Base-by-base conservation (phyloP, 2,113 vertebrate genomes). In the Neogale vison region DNA sequence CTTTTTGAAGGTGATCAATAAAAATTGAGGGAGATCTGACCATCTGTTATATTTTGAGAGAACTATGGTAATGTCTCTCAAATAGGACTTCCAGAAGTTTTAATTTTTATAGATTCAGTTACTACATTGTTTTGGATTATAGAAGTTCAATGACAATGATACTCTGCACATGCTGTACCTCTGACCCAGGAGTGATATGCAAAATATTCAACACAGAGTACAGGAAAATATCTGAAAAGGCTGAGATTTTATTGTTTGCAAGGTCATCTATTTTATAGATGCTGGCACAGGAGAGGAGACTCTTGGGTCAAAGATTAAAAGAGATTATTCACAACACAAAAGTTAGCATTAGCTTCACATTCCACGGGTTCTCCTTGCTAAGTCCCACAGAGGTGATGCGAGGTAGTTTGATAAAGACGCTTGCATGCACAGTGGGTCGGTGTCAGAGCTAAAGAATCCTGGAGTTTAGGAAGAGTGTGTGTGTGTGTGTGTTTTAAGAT, bases 341-440 rank as follows among this genome's bases (percentile, higher is more conserved):
- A 63, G 52, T 7, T 2, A 1, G n/a, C 36, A n/a, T 21, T 6
- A 24, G 36, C 39, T 80, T 88, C 82, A 23, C 0, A 1, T 13
- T 67, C 7, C 24, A n/a, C 0, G n/a, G 29, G 6, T 11, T 94
- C 61, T 86, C 42, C 81, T 6, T 59, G 87, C 15, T 21, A 17
- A 11, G 11, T 45, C 31, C 45, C 36, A n/a, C 0, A 45, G 31
- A 9, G 31, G 23, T 10, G 0, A 82, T 0, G 4, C 2, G 4
- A 21, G 72, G 21, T 55, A 24, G 20, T 13, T 45, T 59, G 65
- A 8, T 0, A 1, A 47, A 50, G 29, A 50, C 34, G 3, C 29
- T 67, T 72, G 15, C 7, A 42, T 3, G 18, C 3, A 17, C 4
- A 31, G 21, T 29, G 34, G 18, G 36, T 77, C 52, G 92, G 23